Base-by-base conservation (phyloP, 1,140 invertebrate species). In the Reticulitermes speratus region DNA sequence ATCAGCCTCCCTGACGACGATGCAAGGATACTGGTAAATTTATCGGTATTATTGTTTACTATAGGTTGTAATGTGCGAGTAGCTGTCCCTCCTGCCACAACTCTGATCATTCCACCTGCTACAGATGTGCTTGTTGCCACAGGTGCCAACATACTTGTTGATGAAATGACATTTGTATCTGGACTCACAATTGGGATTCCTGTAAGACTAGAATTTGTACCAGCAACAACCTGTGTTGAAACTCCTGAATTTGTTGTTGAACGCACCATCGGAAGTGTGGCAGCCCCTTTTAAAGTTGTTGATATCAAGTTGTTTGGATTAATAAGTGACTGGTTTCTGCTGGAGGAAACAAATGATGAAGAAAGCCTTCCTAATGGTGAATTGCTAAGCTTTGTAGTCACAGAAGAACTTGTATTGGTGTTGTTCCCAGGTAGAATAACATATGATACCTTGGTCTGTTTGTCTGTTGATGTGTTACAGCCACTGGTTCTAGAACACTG, bases 401-500 rank as follows among this genome's bases (percentile, higher is more conserved):
- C 69, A 25, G 86, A n/a, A 55, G 59, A 48, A 38, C 52, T 81
- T 3, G 84, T 65, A 75, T 25, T 52, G 30, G 86, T 23, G 69
- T 82, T 85, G 81, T 59, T 59, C 23, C 55, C 84, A 8, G 86
- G 86, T 3, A 87, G 48, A 85, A 87, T 59, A n/a, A 87, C 84
- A 59, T 85, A 87, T 19, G 86, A 87, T 38, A 87, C 84, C 59
- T 85, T 87, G 11, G 83, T 81, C 44, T 85, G 83, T 45, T 85
- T 84, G 6, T 84, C 84, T 48, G 19, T n/a, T 84, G 59, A 19
- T 7, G 55, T 52, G 45, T 45, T 55, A 7, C 25, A 52, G 7
- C n/a, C n/a, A 21, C 59, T 65, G 19, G n/a, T 65, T 55, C 59
- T 84, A 38, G 48, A 65, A 32, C 30, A 55, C 59, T 84, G 84